phyloP scores from a whole-genome alignment of 2,888 invertebrate genomes.

The Branchellion lobata region DNA sequence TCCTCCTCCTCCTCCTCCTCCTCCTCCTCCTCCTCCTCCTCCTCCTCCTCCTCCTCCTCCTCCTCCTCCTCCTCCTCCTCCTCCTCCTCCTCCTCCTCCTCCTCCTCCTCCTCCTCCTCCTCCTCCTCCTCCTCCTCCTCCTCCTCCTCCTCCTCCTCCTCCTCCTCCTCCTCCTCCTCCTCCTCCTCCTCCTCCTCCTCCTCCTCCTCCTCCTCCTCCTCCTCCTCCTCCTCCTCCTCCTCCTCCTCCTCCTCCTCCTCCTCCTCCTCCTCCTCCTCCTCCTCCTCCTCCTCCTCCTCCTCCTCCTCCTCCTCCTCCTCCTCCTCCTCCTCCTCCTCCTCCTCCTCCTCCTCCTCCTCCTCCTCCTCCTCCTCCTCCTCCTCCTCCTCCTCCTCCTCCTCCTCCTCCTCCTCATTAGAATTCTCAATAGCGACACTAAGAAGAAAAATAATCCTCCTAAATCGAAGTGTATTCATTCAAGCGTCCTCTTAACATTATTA shows the following conservation, averaged over 20 bases:
- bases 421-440: background rate
- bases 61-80: constrained; percentile 30
- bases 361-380: constrained; percentile 26
- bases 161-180: too few species aligned
- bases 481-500: background rate
- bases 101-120: constrained; percentile 22
- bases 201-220: too few species aligned
- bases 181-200: too few species aligned
- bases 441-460: background rate
- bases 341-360: constrained; percentile 24
- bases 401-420: background rate
- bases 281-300: constrained; percentile 6
- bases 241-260: background rate
- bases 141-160: background rate
- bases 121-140: background rate
- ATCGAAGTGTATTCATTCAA: background rate
- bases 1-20: constrained; percentile 38
- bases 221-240: background rate
- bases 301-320: constrained; percentile 29
- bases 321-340: constrained; percentile 35
- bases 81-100: constrained; percentile 15
- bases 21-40: background rate
- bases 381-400: constrained; percentile 18
- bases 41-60: constrained; percentile 18
- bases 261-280: background rate